Evolutionary conservation across 2,113 vertebrate species (phyloP).

Genomic region (Larimichthys polyactis): DNA sequence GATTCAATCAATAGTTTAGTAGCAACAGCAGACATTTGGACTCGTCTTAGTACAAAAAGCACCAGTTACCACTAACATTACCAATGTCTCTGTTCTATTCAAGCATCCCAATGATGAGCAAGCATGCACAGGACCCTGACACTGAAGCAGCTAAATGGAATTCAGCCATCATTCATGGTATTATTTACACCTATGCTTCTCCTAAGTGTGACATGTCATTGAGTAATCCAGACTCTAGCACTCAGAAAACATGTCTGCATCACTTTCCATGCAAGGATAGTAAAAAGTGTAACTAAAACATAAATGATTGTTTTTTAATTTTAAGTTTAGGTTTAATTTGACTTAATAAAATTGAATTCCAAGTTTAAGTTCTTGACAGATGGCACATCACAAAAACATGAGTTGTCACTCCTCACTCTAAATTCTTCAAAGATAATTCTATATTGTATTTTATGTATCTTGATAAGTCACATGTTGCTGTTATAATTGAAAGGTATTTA

Average conservation of each 20-base stretch:
- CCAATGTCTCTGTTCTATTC: not conserved
- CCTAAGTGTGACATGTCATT: too few species aligned
- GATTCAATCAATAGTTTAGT: not conserved
- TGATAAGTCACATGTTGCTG: not conserved
- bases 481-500: not conserved
- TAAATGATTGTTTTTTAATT: not conserved
- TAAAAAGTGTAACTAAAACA: not conserved
- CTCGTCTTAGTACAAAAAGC: not conserved
- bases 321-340: too few species aligned
- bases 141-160: not conserved
- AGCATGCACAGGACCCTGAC: not conserved
- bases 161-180: not conserved
- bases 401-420: not conserved
- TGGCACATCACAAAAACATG: not conserved
- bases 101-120: not conserved
- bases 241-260: not conserved
- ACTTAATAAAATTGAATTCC: too few species aligned
- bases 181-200: not conserved
- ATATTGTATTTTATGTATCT: not conserved
- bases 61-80: not conserved
- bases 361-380: not conserved
- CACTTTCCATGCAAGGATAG: not conserved
- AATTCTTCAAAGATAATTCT: not conserved
- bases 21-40: not conserved
- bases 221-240: not conserved